Evolutionary conservation across 2,888 invertebrate species (phyloP), one percentile per base, ranked within the genome.

Genomic region (Sialis fuliginosa): DNA sequence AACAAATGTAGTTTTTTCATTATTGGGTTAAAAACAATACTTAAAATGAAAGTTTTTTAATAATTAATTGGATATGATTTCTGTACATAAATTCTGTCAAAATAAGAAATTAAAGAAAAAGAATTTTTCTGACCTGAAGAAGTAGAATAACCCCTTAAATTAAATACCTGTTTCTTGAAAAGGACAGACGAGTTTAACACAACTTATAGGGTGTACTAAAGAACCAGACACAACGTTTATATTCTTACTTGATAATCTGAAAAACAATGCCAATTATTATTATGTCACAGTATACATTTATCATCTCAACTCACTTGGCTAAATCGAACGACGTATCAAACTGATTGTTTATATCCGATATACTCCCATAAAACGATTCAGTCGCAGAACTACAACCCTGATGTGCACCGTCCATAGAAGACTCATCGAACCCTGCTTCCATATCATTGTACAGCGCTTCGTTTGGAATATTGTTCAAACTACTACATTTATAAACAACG

Each of bases 321-420:
- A 37, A 37, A 37, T 37, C 37, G 12, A 37, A 7, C 1, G 37
- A 12, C 37, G 12, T 7, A 37, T 37, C 37, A 10, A 37, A 37
- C n/a, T 10, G 42, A 42, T 31, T 42, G 22, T 31, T 42, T 42
- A 42, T 6, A 31, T 13, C 32, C 22, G 42, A 9, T 8, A 42
- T 10, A 42, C 42, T 42, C 6, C 42, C 42, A 42, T 42, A 42
- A 13, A 42, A 6, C 30, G 42, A 42, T 9, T 42, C 42, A 10
- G 30, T 10, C 6, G 10, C 42, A 37, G 37, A 37, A 37, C 37
- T 37, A 37, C 10, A 37, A n/a, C 12, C 10, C 6, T 37, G n/a
- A 10, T 37, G 37, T 7, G 30, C 30, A n/a, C 31, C 31, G 22
- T 13, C 32, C 9, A 13, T 7, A 42, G 13, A 30, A 4, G 42